phyloP scores from a whole-genome alignment of 23 tunicate species.

The Trididemnum nubilum region DNA sequence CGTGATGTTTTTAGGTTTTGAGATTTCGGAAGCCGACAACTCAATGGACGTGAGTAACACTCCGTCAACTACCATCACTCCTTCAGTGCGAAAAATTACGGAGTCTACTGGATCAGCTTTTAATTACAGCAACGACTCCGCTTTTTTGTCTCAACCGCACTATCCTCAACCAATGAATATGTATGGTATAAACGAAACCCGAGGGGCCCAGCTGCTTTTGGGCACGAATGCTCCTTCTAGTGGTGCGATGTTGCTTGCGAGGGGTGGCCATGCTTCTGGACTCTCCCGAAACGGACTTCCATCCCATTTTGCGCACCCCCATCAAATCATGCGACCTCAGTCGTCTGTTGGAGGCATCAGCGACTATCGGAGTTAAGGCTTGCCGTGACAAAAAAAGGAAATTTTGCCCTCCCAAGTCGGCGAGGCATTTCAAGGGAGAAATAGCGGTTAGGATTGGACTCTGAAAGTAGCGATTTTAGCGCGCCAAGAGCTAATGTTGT shows the following conservation, averaged over 20 bases:
- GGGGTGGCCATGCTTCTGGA: neutral
- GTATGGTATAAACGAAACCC: neutral
- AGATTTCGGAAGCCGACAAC: neutral
- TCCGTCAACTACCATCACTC: too few species aligned
- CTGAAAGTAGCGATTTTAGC: too few species aligned
- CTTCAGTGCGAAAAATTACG: neutral
- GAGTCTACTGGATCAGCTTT: neutral
- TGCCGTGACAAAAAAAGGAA: too few species aligned
- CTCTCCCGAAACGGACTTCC: neutral
- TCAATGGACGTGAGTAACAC: slow-evolving; percentile 8
- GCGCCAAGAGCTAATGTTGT: too few species aligned
- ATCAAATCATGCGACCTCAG: slow-evolving; percentile 37
- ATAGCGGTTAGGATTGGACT: too few species aligned
- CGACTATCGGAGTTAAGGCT: slow-evolving; percentile 43
- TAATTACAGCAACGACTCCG: neutral
- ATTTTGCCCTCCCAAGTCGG: too few species aligned
- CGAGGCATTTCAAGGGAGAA: too few species aligned
- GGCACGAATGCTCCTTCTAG: neutral
- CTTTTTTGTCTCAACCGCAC: slow-evolving; percentile 16
- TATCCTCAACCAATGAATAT: slow-evolving; percentile 21
- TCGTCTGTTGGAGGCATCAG: slow-evolving; percentile 42
- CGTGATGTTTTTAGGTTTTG: slow-evolving; percentile 14
- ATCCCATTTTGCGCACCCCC: slow-evolving; percentile 35
- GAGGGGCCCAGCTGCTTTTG: slow-evolving; percentile 8
- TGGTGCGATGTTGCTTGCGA: slow-evolving; percentile 11